A percentile compares a stretch with the other conserved stretches of the same genome.
Evolutionary conservation across 2,888 invertebrate genomes (phyloP).

Genomic region (Ditula angustiorana): DNA sequence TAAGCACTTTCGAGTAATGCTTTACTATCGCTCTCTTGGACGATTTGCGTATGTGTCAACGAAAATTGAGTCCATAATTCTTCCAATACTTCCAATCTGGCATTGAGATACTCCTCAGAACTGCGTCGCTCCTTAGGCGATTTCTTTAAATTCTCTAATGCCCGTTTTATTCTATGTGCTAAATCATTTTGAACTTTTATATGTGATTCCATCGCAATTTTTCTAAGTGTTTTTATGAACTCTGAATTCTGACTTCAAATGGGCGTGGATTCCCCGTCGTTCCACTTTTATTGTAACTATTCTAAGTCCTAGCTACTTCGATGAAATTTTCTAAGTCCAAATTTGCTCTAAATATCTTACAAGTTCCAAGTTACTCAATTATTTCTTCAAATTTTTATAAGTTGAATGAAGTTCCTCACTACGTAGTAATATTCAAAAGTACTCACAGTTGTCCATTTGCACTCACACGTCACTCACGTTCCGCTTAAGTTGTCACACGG

Average conservation of each 20-base stretch:
- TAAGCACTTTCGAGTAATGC: background rate
- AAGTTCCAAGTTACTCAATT: background rate
- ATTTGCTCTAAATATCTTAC: background rate
- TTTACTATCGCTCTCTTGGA: background rate
- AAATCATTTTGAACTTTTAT: background rate
- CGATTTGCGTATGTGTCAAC: background rate
- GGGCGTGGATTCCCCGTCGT: slow-evolving; percentile 3
- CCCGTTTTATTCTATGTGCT: background rate
- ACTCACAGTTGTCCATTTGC: slow-evolving; percentile 5
- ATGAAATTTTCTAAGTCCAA: slow-evolving; percentile 5
- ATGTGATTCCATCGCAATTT: slow-evolving; percentile 1
- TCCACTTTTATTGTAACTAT: background rate
- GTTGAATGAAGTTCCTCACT: slow-evolving; percentile 1
- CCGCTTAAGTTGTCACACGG: background rate
- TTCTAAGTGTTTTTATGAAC: slow-evolving; percentile 4
- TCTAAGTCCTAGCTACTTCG: slow-evolving; percentile 5
- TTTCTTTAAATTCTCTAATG: background rate
- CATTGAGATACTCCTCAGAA: background rate
- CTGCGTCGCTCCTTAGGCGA: background rate
- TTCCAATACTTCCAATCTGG: background rate
- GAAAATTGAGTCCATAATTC: slow-evolving; percentile 9
- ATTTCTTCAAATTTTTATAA: background rate
- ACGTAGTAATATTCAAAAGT: background rate
- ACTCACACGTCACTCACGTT: background rate
- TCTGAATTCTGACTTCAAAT: background rate